Percentiles rank a stretch among this genome's conserved stretches.
These are phyloP conservation scores for Drosophila diplacantha DNA, from an alignment of 2,888 invertebrate genomes.

Conservation along the genomic window DNA sequence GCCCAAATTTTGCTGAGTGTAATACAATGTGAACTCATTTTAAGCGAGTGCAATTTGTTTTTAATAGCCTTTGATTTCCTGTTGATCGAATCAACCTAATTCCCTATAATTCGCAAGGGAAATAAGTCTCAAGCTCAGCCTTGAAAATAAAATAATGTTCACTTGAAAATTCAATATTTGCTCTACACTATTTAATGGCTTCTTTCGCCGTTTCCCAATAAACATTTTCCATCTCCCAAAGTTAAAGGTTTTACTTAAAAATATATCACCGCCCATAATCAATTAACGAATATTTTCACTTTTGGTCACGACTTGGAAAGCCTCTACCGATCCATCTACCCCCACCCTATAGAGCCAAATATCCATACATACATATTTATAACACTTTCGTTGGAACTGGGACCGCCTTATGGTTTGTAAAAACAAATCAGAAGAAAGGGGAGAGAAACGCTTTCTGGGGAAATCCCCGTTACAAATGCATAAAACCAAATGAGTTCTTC, in stretches of 20 bases:
- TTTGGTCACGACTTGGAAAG: constrained; percentile 64
- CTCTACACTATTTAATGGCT: background rate
- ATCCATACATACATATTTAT: constrained; percentile 53
- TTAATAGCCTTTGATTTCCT: constrained; percentile 46
- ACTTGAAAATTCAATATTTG: background rate
- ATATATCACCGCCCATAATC: constrained; percentile 20
- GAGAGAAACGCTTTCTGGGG: constrained; percentile 13
- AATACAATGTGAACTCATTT: constrained; percentile 21
- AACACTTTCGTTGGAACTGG: constrained; percentile 54
- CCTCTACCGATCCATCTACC: constrained; percentile 24
- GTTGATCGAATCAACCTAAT: constrained; percentile 16
- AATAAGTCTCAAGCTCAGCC: background rate
- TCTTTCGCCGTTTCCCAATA: background rate
- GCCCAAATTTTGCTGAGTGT: background rate
- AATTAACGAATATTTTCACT: constrained; percentile 52
- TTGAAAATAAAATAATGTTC: background rate
- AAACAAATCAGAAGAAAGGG: constrained; percentile 6
- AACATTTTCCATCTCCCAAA: background rate
- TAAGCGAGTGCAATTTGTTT: constrained; percentile 13
- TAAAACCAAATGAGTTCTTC: constrained; percentile 42
- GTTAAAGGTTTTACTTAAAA: background rate
- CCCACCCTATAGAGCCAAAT: background rate
- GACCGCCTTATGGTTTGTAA: constrained; percentile 40
- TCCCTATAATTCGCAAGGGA: background rate
- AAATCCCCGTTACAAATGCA: constrained; percentile 47